Percentiles rank a stretch among this genome's conserved stretches.
Conservation (phyloP, 53 echinoderm and acorn worm species). For the Paracentrotus lividus region DNA sequence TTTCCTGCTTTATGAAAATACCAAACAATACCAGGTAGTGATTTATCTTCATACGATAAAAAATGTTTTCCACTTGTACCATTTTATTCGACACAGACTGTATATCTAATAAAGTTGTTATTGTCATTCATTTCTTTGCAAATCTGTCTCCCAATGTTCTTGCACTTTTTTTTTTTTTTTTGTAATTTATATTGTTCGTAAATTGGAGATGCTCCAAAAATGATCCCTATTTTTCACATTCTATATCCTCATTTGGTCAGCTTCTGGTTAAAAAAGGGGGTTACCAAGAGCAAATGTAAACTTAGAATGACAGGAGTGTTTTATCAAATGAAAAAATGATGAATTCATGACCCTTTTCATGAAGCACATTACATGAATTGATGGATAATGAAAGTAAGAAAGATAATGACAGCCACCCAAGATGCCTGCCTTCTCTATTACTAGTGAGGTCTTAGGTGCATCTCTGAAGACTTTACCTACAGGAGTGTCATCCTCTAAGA, state of each 20-base stretch:
- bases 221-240: not conserved
- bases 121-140: no score
- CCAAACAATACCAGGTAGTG: no score
- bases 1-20: no score
- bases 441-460: not conserved
- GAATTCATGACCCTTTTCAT: constrained; percentile 54
- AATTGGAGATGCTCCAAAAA: not conserved
- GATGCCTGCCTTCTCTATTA: not conserved
- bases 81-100: no score
- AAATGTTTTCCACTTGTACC: no score
- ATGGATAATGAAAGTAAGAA: not conserved
- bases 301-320: constrained; percentile 42
- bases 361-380: constrained; percentile 34
- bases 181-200: not conserved
- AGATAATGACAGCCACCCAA: constrained; percentile 47
- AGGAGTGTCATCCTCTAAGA: constrained; percentile 2
- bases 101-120: no score
- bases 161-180: no score
- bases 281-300: not conserved
- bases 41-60: no score
- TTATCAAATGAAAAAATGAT: constrained; percentile 29
- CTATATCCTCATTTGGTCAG: not conserved
- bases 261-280: constrained; percentile 23
- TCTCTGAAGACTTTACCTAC: not conserved
- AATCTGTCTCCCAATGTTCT: no score